Percentiles rank a stretch among this genome's conserved stretches.
These are phyloP conservation scores for Smittia sp. DNA, from an alignment of 2,888 invertebrate genomes.

Conservation along the genomic window DNA sequence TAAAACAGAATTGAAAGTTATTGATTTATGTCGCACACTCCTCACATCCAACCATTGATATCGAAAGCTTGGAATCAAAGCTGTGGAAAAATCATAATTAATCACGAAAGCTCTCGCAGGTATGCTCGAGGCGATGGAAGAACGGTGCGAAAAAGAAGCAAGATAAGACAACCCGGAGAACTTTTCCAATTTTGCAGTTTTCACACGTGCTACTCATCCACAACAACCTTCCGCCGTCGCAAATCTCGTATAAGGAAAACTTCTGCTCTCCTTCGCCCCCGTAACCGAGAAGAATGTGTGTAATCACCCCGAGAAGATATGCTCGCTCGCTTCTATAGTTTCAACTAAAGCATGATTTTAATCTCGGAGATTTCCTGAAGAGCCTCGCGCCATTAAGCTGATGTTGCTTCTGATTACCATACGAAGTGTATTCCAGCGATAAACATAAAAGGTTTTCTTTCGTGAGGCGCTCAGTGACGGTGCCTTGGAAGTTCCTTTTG, in stretches of 20 bases:
- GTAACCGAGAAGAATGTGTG: background rate
- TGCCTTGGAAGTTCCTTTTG: background rate
- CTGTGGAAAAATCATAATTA: conserved; percentile 6
- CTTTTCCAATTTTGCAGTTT: conserved; percentile 29
- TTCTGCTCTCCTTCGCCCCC: background rate
- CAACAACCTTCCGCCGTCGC: conserved; percentile 19
- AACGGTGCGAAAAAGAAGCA: background rate
- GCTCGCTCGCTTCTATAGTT: background rate
- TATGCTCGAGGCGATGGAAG: background rate
- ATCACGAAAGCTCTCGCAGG: conserved; percentile 6
- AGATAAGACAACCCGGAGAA: background rate
- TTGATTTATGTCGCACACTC: conserved; percentile 3
- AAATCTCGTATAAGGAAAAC: background rate
- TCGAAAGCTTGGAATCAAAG: background rate
- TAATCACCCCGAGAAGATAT: background rate
- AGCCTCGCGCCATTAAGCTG: background rate
- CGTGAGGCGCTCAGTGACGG: background rate
- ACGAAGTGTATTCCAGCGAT: background rate
- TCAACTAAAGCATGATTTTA: background rate
- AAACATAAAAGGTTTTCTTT: background rate
- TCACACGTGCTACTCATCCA: conserved; percentile 25
- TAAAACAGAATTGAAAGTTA: conserved; percentile 1
- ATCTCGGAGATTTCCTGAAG: background rate
- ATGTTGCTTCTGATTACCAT: background rate
- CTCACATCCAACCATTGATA: background rate